Evolutionary conservation across 2,113 vertebrate species (phyloP).

Genomic region (Sinosuthora webbiana): DNA sequence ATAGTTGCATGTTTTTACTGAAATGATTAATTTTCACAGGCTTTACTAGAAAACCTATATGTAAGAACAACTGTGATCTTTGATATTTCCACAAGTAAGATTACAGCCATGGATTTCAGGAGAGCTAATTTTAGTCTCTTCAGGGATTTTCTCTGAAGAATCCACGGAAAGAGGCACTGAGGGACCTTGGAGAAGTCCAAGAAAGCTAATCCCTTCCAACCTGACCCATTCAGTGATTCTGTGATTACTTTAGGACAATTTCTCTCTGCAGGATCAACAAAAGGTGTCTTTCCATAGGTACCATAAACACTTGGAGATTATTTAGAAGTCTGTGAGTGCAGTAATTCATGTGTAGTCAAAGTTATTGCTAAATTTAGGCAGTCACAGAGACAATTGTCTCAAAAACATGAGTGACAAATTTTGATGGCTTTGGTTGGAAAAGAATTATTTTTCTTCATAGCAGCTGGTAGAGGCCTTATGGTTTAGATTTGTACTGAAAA

Average conservation of each 20-base stretch:
- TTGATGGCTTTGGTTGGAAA: background rate
- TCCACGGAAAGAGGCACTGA: background rate
- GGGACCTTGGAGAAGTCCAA: background rate
- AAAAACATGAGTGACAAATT: background rate
- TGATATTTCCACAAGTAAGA: background rate
- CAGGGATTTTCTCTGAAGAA: background rate
- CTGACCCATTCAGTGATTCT: background rate
- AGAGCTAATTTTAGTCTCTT: background rate
- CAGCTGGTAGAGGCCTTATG: background rate
- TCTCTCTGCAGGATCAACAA: background rate
- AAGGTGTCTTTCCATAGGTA: background rate
- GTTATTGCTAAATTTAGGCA: background rate
- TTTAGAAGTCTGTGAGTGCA: background rate
- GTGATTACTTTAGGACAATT: background rate
- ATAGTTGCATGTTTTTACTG: background rate
- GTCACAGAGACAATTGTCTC: background rate
- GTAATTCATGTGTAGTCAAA: background rate
- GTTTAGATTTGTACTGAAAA: background rate
- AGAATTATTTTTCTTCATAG: background rate
- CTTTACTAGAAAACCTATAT: background rate
- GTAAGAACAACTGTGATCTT: background rate
- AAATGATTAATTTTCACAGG: background rate
- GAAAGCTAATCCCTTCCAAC: background rate
- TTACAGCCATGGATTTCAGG: background rate
- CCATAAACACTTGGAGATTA: background rate